Conservation (phyloP, 2,113 vertebrate genomes). For the Nothobranchius kuhntae region DNA sequence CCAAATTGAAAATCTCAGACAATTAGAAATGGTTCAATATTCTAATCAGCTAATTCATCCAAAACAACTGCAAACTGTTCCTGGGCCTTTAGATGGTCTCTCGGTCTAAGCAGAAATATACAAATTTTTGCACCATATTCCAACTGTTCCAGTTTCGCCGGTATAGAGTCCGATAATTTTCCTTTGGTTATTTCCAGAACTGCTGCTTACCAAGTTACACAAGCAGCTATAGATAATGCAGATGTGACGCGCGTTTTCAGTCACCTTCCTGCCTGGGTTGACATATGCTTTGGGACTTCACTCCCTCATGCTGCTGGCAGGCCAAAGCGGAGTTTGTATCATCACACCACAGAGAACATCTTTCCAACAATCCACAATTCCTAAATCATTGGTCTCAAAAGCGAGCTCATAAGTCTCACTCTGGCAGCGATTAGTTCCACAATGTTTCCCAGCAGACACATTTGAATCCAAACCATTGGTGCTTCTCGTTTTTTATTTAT, state of each 20-base stretch:
- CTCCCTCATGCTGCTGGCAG: constrained; percentile 45
- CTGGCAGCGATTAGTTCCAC: constrained; percentile 41
- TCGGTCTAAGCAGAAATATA: no score
- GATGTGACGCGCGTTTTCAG: constrained; percentile 38
- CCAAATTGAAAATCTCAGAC: no score
- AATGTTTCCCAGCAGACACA: constrained; percentile 45
- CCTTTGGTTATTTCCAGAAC: constrained; percentile 13
- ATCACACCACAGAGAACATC: constrained; percentile 40
- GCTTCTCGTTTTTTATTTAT: background rate
- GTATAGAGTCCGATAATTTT: background rate
- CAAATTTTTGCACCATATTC: no score
- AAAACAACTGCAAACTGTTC: no score
- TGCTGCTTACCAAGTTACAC: constrained; percentile 22
- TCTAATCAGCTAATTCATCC: no score
- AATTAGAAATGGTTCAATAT: no score
- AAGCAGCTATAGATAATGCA: constrained; percentile 34
- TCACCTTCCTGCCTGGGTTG: constrained; percentile 56
- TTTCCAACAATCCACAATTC: constrained; percentile 36
- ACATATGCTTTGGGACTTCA: constrained; percentile 51
- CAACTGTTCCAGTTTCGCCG: no score
- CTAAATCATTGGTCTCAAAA: constrained; percentile 56
- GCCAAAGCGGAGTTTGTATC: constrained; percentile 26
- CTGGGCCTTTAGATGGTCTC: no score
- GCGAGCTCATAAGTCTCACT: constrained; percentile 35
- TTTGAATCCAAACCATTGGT: constrained; percentile 26